A percentile compares a stretch with the other conserved stretches of the same genome.
Evolutionary conservation across 2,888 invertebrate genomes (phyloP).

Genomic region (Synanthedon andrenaeformis): DNA sequence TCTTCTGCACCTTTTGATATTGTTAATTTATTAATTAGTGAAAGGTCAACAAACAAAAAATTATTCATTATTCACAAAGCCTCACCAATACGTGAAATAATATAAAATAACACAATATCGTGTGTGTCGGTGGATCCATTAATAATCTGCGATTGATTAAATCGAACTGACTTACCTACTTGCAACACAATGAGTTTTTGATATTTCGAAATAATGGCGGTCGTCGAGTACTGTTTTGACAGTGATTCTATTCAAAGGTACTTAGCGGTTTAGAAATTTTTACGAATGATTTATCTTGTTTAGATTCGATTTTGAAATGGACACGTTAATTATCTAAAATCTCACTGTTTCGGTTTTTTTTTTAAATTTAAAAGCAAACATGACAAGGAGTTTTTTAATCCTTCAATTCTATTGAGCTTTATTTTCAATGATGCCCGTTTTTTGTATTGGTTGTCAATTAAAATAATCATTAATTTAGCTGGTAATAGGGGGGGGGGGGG

Average conservation of each 20-base stretch:
- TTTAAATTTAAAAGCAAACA: neutral
- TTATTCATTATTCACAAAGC: neutral
- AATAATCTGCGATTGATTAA: constrained; percentile 44
- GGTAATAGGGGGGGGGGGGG: too few species aligned
- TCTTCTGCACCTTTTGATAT: neutral
- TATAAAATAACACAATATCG: constrained; percentile 2
- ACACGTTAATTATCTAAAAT: constrained; percentile 3
- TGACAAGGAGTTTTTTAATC: neutral
- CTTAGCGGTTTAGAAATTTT: constrained; percentile 14
- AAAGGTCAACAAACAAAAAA: neutral
- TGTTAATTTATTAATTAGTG: neutral
- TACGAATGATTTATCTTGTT: constrained; percentile 32
- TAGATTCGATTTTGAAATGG: constrained; percentile 16
- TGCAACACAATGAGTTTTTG: constrained; percentile 30
- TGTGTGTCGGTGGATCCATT: constrained; percentile 18
- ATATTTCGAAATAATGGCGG: constrained; percentile 30
- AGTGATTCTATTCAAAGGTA: constrained; percentile 14
- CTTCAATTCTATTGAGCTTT: neutral
- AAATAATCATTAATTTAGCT: too few species aligned
- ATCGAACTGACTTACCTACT: constrained; percentile 30
- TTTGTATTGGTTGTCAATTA: too few species aligned
- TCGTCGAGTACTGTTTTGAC: constrained; percentile 28
- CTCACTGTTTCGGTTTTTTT: neutral
- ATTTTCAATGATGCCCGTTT: too few species aligned
- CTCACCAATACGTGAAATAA: neutral